These are phyloP conservation scores for Xestia rhomboidea DNA, from an alignment of 2,888 invertebrate species.

Conservation along the genomic window DNA sequence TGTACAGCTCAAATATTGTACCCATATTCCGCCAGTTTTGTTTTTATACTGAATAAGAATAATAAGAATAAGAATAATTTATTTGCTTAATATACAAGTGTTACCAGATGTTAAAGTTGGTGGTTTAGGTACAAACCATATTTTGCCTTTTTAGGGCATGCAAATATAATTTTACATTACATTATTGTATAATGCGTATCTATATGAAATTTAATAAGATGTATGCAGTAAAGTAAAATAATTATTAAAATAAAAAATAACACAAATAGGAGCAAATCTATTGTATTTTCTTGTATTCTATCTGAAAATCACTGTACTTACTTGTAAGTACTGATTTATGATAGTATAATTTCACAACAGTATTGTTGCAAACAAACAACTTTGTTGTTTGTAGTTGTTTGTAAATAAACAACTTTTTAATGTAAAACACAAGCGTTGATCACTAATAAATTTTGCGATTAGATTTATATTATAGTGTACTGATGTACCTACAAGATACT, in stretches of 20 bases:
- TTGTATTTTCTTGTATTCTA: background rate
- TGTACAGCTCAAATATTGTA: background rate
- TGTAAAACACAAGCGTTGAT: slow-evolving; percentile 1
- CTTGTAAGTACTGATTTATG: background rate
- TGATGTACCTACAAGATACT: slow-evolving; percentile 10
- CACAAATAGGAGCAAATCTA: background rate
- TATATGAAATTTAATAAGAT: too few relatives aligned
- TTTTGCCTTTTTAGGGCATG: too few relatives aligned
- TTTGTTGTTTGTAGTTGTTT: background rate
- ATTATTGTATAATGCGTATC: too few relatives aligned
- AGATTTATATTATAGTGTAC: slow-evolving; percentile 12
- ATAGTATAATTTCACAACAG: background rate
- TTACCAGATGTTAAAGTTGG: too few relatives aligned
- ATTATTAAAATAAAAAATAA: too few relatives aligned
- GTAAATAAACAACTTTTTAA: background rate
- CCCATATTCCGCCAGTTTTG: background rate
- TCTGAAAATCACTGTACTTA: background rate
- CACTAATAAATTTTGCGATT: slow-evolving; percentile 27
- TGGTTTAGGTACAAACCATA: too few relatives aligned
- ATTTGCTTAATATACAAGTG: too few relatives aligned
- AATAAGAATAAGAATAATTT: too few relatives aligned
- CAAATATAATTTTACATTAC: too few relatives aligned
- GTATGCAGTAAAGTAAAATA: too few relatives aligned
- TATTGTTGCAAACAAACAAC: background rate
- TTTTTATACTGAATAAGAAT: background rate